Evolutionary conservation across 2,888 invertebrate genomes (phyloP).

Genomic region (Aspidapion aeneum): DNA sequence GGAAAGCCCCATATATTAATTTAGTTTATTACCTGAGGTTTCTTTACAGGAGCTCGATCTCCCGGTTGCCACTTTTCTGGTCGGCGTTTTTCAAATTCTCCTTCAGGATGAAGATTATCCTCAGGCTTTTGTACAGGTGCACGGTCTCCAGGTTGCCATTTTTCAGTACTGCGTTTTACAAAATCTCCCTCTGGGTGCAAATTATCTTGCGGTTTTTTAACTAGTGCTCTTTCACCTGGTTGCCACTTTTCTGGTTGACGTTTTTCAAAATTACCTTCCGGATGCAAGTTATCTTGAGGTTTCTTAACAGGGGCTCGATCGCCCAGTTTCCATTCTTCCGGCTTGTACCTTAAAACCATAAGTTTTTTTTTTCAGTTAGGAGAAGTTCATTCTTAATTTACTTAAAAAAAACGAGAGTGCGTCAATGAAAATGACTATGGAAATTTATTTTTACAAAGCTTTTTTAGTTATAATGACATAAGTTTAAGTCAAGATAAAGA

Average conservation of each 20-base stretch:
- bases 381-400: background rate
- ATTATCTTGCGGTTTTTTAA: constrained; percentile 48
- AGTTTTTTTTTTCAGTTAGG: constrained; percentile 26
- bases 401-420: too few species aligned
- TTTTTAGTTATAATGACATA: too few species aligned
- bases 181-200: constrained; percentile 51
- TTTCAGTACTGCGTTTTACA: constrained; percentile 45
- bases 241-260: constrained; percentile 48
- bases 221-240: constrained; percentile 39
- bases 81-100: constrained; percentile 48
- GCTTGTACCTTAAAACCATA: constrained; percentile 46
- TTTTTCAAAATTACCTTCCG: constrained; percentile 51
- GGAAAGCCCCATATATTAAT: too few species aligned
- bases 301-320: constrained; percentile 51
- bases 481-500: too few species aligned
- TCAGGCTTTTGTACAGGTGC: constrained; percentile 54
- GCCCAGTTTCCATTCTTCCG: constrained; percentile 49
- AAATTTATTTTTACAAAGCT: too few species aligned
- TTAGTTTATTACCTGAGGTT: too few species aligned
- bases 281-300: constrained; percentile 50
- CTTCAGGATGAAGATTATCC: constrained; percentile 62
- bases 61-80: constrained; percentile 46
- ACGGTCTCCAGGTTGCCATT: constrained; percentile 53
- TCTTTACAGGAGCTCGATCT: constrained; percentile 45
- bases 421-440: too few species aligned